Evolutionary conservation across 2,888 invertebrate species (phyloP).

Genomic region (Itoplectis maculator): DNA sequence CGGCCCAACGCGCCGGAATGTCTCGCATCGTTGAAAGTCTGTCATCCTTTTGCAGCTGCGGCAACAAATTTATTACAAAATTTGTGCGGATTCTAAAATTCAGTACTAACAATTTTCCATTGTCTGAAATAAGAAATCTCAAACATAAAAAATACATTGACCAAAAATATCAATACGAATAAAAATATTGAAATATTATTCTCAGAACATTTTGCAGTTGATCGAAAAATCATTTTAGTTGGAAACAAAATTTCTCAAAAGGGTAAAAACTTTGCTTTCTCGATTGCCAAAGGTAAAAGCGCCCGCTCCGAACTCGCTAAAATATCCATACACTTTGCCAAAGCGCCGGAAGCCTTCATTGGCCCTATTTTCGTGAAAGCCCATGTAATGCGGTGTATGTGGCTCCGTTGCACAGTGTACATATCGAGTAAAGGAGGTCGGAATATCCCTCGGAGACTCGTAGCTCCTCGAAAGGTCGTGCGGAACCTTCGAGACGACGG

Average conservation of each 20-base stretch:
- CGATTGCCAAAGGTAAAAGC: neutral
- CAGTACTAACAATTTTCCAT: neutral
- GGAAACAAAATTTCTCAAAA: neutral
- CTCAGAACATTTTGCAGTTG: neutral
- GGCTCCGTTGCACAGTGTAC: slow-evolving; percentile 3
- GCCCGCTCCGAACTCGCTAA: neutral
- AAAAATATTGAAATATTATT: neutral
- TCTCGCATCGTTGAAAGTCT: neutral
- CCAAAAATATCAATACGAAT: neutral
- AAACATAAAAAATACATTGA: neutral
- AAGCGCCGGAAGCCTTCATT: slow-evolving; percentile 46
- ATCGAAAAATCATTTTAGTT: neutral
- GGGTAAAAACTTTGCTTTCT: neutral
- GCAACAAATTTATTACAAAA: neutral
- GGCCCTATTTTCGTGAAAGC: slow-evolving; percentile 51
- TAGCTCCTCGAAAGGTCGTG: slow-evolving; percentile 52
- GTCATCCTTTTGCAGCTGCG: neutral
- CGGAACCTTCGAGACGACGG: slow-evolving; percentile 50
- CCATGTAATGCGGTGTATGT: slow-evolving; percentile 5
- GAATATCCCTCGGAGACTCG: slow-evolving; percentile 52
- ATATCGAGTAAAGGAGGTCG: slow-evolving; percentile 50
- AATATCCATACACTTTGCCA: slow-evolving; percentile 9
- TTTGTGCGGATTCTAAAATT: neutral
- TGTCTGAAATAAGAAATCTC: neutral
- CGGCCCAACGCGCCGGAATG: slow-evolving; percentile 10